phyloP scores from a whole-genome alignment of 1,140 invertebrate species.

The Maniola jurtina region DNA sequence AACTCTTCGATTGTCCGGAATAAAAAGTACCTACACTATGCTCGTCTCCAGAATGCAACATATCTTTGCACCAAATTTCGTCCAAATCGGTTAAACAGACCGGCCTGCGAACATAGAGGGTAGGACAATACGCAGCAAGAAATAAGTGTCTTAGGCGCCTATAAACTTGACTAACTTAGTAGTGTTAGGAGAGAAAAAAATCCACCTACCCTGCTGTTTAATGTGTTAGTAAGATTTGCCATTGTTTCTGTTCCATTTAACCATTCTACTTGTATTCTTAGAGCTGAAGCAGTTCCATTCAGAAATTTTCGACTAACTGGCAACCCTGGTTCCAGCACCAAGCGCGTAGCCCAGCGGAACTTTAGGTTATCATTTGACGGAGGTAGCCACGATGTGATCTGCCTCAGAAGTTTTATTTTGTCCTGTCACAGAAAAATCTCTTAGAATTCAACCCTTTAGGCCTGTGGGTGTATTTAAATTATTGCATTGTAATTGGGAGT shows the following conservation, averaged over 20 bases:
- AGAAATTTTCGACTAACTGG: slow-evolving; percentile 30
- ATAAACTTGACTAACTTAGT: too few relatives aligned
- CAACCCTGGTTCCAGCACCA: slow-evolving; percentile 36
- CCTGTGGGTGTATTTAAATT: background rate
- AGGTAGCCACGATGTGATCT: slow-evolving; percentile 44
- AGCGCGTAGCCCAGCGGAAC: slow-evolving; percentile 46
- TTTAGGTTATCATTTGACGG: slow-evolving; percentile 40
- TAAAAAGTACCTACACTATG: too few relatives aligned
- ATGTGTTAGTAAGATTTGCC: slow-evolving; percentile 33
- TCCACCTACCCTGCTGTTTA: slow-evolving; percentile 50
- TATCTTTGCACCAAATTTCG: too few relatives aligned
- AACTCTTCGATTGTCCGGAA: too few relatives aligned
- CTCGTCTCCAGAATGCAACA: too few relatives aligned
- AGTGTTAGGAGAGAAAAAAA: too few relatives aligned
- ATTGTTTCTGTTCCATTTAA: slow-evolving; percentile 39
- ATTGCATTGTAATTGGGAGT: too few relatives aligned
- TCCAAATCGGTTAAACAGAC: too few relatives aligned
- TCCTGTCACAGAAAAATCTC: slow-evolving; percentile 33
- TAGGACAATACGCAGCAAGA: too few relatives aligned
- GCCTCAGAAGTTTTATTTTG: slow-evolving; percentile 40
- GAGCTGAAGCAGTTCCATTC: slow-evolving; percentile 28
- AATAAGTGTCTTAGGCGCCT: too few relatives aligned
- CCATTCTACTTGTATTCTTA: slow-evolving; percentile 38
- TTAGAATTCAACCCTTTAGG: background rate
- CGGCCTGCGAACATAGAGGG: too few relatives aligned